phyloP scores from a whole-genome alignment of 1,140 invertebrate genomes.

The Bombus sylvicola region DNA sequence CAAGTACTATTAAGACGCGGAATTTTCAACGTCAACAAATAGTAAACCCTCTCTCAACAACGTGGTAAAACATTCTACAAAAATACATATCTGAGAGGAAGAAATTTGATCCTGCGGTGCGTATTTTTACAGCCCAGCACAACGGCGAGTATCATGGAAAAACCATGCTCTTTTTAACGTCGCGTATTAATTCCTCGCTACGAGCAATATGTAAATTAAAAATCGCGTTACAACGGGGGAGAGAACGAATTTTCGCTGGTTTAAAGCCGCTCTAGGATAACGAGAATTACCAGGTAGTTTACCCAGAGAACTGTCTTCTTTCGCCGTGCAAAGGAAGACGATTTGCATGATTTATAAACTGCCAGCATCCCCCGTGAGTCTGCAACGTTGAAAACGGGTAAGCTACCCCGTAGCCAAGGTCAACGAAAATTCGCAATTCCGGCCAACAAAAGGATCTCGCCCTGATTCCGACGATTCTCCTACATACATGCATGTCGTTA shows the following conservation, averaged over 20 bases:
- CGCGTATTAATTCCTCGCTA: background rate
- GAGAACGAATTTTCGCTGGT: background rate
- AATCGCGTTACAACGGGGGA: background rate
- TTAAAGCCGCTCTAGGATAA: slow-evolving; percentile 2
- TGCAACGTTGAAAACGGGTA: background rate
- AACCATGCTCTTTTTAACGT: background rate
- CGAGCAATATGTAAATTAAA: slow-evolving; percentile 19
- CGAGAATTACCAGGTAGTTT: slow-evolving; percentile 10
- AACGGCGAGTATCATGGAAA: background rate
- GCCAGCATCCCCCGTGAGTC: background rate
- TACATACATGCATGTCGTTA: slow-evolving; percentile 75
- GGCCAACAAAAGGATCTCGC: slow-evolving; percentile 52
- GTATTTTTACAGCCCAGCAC: background rate
- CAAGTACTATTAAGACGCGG: background rate
- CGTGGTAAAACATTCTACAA: background rate
- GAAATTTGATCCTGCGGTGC: too few relatives aligned
- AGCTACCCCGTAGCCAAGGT: slow-evolving; percentile 50
- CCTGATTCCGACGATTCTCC: slow-evolving; percentile 55
- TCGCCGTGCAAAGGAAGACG: slow-evolving; percentile 2
- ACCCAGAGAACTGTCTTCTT: background rate
- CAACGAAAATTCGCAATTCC: slow-evolving; percentile 61
- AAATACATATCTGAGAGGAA: background rate
- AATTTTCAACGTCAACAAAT: background rate
- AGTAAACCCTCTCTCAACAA: background rate
- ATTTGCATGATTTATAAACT: slow-evolving; percentile 38